Evolutionary conservation across 1,140 invertebrate species (phyloP), one percentile per base, ranked within the genome.

Genomic region (Cyclina sinensis): DNA sequence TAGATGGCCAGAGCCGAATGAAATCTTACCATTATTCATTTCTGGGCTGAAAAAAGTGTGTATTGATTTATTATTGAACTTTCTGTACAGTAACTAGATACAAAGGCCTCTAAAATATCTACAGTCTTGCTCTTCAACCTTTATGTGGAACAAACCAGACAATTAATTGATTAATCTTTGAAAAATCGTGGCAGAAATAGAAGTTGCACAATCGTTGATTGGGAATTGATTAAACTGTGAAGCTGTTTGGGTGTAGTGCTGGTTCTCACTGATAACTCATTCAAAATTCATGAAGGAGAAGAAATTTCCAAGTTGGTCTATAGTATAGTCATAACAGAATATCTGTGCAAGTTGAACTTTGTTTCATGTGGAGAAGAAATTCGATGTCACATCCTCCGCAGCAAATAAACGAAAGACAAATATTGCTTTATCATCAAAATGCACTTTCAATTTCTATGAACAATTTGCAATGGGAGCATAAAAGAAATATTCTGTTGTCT

Each of bases 111-210:
- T 70, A 37, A 70, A 70, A 70, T 21, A 37, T 70, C 32, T 16
- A 12, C 4, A 21, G 24, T 37, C 65, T 70, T 70, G 65, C 65
- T 70, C 65, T 70, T 39, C 32, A 70, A 70, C 65, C 65, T 70
- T 70, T 70, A 16, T 70, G 27, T 35, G 30, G 30, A 37, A 32
- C 65, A 37, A 14, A 35, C 65, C 35, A 70, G 65, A 70, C 65
- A n/a, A 70, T 70, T 70, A 70, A 70, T 70, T 70, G 65, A 70
- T 70, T 70, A 70, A 70, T 70, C 65, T 70, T 24, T 37, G 32
- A 70, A 70, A 43, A 70, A 35, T 70, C 32, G 32, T 39, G 32
- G 12, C 65, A 70, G n/a, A 70, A 70, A 70, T 70, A 70, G 65
- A 70, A 70, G 32, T 27, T 70, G 65, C 24, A 27, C 65, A 70